Conservation (phyloP, 2,113 vertebrate species). For the Hydrolagus affinis region DNA sequence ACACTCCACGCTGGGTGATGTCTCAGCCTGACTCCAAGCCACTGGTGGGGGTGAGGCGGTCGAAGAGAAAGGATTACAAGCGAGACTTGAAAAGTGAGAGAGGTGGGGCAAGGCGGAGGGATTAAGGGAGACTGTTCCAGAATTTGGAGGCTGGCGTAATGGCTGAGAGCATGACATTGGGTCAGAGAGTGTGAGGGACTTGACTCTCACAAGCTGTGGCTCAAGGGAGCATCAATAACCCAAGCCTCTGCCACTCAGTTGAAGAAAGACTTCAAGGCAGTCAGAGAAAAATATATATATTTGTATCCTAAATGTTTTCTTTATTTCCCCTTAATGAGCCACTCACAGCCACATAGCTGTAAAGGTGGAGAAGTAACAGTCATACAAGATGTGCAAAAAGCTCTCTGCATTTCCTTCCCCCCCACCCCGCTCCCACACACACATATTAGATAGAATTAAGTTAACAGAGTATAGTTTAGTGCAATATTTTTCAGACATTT, state of each 20-base stretch:
- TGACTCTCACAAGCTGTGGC: not conserved
- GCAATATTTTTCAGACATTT: not conserved
- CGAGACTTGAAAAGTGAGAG: no score
- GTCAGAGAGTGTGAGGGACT: not conserved
- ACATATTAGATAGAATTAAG: not conserved
- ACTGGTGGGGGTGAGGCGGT: no score
- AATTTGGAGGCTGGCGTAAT: no score
- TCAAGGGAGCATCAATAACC: not conserved
- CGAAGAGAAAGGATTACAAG: not conserved
- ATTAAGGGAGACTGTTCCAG: no score
- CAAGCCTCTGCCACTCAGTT: not conserved
- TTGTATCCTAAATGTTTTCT: not conserved
- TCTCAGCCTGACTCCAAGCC: not conserved
- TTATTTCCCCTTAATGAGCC: not conserved
- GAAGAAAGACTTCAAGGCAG: not conserved
- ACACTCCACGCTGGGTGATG: no score
- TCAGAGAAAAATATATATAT: not conserved
- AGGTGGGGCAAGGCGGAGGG: no score
- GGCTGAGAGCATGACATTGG: no score
- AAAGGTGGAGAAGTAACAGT: not conserved
- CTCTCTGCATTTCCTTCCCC: not conserved
- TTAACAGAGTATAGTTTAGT: not conserved
- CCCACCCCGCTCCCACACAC: not conserved
- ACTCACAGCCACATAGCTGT: not conserved
- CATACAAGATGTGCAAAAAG: not conserved